A percentile compares a stretch with the other conserved stretches of the same genome.
phyloP scores from a whole-genome alignment of 2,888 invertebrate species.

The Druceiella hillmani region DNA sequence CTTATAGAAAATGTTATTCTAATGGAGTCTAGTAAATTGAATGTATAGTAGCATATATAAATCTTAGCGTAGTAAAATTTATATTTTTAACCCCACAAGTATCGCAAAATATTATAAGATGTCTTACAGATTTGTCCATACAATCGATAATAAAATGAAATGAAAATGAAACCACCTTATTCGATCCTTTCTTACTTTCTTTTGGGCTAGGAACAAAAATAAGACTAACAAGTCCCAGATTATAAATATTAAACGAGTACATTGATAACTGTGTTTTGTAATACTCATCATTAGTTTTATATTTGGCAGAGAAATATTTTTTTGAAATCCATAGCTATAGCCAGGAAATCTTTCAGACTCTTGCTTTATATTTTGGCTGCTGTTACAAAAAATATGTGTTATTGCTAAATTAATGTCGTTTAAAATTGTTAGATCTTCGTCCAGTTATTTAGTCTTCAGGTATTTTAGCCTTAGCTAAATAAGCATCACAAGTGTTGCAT shows the following conservation, averaged over 20 bases:
- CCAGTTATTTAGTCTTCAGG: no score
- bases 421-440: neutral
- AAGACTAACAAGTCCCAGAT: no score
- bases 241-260: no score
- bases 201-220: no score
- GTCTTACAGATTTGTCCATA: conserved; percentile 1
- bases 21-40: conserved; percentile 1
- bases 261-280: no score
- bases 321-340: conserved; percentile 1
- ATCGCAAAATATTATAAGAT: conserved; percentile 3
- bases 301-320: conserved; percentile 1
- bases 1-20: conserved; percentile 5
- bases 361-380: no score
- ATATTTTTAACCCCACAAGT: conserved; percentile 1
- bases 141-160: no score
- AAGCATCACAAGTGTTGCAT: conserved; percentile 5
- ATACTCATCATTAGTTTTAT: conserved; percentile 6
- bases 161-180: no score
- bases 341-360: no score
- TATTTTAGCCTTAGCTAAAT: neutral
- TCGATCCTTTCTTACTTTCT: no score
- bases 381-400: no score
- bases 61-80: neutral
- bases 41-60: conserved; percentile 1
- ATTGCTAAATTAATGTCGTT: no score